phyloP scores from a whole-genome alignment of 2,888 invertebrate species.

The Melinopterus prodromus region DNA sequence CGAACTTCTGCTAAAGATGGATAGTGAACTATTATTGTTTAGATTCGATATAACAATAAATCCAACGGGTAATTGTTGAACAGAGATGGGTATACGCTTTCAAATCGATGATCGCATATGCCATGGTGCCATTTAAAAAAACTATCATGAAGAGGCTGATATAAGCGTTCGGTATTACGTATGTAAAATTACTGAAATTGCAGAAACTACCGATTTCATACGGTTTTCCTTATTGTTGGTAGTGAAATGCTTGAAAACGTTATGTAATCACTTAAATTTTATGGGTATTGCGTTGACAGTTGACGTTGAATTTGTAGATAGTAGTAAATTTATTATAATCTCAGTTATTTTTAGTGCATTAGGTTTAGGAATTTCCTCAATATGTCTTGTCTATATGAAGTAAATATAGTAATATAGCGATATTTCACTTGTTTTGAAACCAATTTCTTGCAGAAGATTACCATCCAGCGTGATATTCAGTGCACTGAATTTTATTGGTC shows the following conservation, averaged over 20 bases:
- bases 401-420: too few species aligned
- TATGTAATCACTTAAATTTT: not conserved
- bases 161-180: not conserved
- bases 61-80: not conserved
- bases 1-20: not conserved
- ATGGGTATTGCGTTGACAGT: not conserved
- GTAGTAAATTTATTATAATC: too few species aligned
- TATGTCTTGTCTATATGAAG: too few species aligned
- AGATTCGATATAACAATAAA: not conserved
- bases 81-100: not conserved
- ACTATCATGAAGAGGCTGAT: not conserved
- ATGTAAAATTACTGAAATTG: not conserved
- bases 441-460: too few species aligned
- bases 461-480: not conserved
- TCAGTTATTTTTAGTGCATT: too few species aligned
- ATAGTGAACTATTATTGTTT: too few species aligned
- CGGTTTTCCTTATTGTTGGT: not conserved
- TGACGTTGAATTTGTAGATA: not conserved
- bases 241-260: not conserved
- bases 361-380: too few species aligned
- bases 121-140: not conserved
- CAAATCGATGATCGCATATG: not conserved
- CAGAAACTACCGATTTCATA: not conserved
- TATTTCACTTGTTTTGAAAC: too few species aligned
- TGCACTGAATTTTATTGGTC: not conserved